Conservation (phyloP, 2,797 vertebrate species). For the Lutjanus argentimaculatus region DNA sequence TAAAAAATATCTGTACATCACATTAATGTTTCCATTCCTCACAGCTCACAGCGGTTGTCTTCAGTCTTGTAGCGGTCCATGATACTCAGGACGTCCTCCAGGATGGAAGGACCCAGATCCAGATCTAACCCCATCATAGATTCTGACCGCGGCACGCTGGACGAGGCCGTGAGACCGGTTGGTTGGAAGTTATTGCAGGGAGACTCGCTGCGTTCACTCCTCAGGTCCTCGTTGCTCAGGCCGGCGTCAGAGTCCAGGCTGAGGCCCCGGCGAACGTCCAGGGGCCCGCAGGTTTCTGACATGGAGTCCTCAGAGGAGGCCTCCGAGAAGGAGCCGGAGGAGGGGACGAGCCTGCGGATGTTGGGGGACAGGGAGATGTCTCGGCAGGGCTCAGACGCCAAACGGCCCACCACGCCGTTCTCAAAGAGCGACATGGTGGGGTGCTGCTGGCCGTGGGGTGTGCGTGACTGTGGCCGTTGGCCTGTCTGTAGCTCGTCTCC, state of each 20-base stretch:
- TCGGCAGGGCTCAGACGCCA: slow-evolving; percentile 70
- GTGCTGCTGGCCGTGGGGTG: slow-evolving; percentile 25
- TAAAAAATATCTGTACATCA: slow-evolving; percentile 42
- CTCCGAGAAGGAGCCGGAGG: slow-evolving; percentile 85
- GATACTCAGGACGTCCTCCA: slow-evolving; percentile 89
- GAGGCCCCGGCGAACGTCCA: slow-evolving; percentile 79
- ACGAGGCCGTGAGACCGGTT: background rate
- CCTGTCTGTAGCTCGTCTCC: slow-evolving; percentile 3
- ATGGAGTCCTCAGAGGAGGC: slow-evolving; percentile 88
- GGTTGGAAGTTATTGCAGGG: slow-evolving; percentile 60
- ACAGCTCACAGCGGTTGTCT: slow-evolving; percentile 83
- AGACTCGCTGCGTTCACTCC: slow-evolving; percentile 82
- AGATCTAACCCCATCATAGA: slow-evolving; percentile 84
- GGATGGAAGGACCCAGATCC: slow-evolving; percentile 90
- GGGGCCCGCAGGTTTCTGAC: slow-evolving; percentile 77
- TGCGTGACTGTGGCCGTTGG: slow-evolving; percentile 2
- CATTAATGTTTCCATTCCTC: slow-evolving; percentile 32
- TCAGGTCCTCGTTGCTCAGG: slow-evolving; percentile 87
- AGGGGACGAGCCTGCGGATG: slow-evolving; percentile 81
- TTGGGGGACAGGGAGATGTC: slow-evolving; percentile 78
- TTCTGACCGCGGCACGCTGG: slow-evolving; percentile 79
- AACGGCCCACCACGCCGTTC: slow-evolving; percentile 55
- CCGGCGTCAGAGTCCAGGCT: slow-evolving; percentile 86
- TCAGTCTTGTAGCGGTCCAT: slow-evolving; percentile 89
- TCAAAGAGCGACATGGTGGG: slow-evolving; percentile 66